phyloP scores from a whole-genome alignment of 2,113 vertebrate species.

The Callipepla californica region DNA sequence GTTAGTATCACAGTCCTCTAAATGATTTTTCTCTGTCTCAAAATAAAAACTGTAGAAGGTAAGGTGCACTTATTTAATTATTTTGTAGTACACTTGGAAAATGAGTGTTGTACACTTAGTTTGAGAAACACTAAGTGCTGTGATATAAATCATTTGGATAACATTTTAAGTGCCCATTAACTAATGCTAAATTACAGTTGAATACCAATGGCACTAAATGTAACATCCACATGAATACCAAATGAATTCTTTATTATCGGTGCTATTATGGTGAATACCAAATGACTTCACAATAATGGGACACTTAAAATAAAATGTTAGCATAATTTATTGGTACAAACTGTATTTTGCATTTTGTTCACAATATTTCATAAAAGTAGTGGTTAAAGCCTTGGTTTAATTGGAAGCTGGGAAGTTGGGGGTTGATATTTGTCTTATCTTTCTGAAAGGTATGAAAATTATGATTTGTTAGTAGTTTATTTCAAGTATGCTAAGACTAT shows the following conservation, averaged over 20 bases:
- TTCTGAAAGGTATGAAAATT: conserved; percentile 14
- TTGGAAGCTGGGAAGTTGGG: conserved; percentile 12
- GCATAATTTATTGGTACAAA: conserved; percentile 68
- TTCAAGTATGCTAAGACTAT: neutral
- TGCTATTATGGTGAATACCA: conserved; percentile 71
- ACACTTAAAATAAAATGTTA: conserved; percentile 74
- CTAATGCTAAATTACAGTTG: conserved; percentile 78
- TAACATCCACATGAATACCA: conserved; percentile 76
- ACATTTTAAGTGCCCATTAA: conserved; percentile 83
- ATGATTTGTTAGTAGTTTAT: neutral
- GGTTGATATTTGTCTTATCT: conserved; percentile 22
- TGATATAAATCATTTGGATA: conserved; percentile 76
- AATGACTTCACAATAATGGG: conserved; percentile 75
- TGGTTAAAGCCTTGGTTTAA: conserved; percentile 16
- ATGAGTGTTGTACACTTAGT: conserved; percentile 75
- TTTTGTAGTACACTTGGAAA: conserved; percentile 76
- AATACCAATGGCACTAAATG: conserved; percentile 74
- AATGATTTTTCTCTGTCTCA: conserved; percentile 77
- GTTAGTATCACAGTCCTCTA: conserved; percentile 73
- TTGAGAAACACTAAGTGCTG: conserved; percentile 70
- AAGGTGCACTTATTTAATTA: conserved; percentile 80
- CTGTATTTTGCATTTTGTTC: conserved; percentile 64
- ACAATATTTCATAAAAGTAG: conserved; percentile 44
- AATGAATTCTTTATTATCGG: conserved; percentile 79
- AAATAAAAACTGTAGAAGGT: conserved; percentile 81